Base-by-base conservation (phyloP, 1,140 invertebrate genomes). In the Mylabris phalerata region DNA sequence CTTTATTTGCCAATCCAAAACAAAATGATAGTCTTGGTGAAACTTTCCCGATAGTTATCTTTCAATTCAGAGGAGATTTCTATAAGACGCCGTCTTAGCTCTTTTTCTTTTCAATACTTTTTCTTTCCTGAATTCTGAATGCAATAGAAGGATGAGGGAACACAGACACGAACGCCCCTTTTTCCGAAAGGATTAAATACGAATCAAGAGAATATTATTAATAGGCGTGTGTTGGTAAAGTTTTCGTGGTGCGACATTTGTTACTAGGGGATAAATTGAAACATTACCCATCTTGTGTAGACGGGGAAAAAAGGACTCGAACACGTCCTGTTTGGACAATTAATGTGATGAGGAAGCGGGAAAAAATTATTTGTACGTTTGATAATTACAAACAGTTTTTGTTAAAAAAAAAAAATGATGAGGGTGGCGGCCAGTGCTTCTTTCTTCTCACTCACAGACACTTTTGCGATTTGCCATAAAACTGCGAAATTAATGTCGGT, bases 401-500 rank as follows among this genome's bases (percentile, higher is more conserved):
- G 32, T 32, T 4, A 19, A 19, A 19, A 19, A 19, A 13, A 19
- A 19, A 19, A 32, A 5, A 3, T 32, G 32, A 32, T 1, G 32
- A 32, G 32, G 32, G 7, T 32, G 32, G 7, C 32, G 4, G 7
- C 4, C 7, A 32, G 7, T 32, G 7, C 32, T 32, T 32, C 32
- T 32, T 32, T 19, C 19, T 19, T 19, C 1, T 19, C 19, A 19
- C 19, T 19, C 19, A 19, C 19, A 32, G 32, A 32, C 32, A 4
- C 4, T 32, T 7, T 5, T 32, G 32, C 19, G 19, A 19, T 19
- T 19, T 19, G 32, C 32, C 32, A 7, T 32, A 32, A 73, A 73
- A 73, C 54, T 72, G 69, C 65, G 62, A 73, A 73, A 73, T 72
- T 72, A 73, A 72, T 73, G 69, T 62, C 62, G 59, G 64, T 67